phyloP scores from a whole-genome alignment of 64 coral and sea anemone species.

The Platygyra sinensis region DNA sequence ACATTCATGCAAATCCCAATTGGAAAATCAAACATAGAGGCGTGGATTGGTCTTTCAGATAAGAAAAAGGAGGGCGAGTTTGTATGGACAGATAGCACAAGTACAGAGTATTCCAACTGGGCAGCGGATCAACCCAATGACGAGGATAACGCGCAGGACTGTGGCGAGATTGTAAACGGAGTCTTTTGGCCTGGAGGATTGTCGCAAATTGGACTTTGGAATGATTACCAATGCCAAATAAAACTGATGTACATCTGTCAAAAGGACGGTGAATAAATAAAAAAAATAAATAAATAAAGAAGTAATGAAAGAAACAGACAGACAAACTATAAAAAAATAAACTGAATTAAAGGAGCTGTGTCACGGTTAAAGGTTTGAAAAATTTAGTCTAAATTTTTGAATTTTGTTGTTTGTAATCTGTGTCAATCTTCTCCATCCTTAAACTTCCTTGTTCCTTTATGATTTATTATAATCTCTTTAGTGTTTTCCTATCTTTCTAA shows the following conservation, averaged over 20 bases:
- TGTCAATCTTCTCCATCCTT: no score
- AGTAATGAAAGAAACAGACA: no score
- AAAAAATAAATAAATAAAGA: no score
- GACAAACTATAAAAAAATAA: no score
- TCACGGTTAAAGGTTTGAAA: no score
- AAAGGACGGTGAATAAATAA: background rate
- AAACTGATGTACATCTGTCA: background rate
- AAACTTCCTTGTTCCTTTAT: no score
- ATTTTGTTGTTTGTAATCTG: no score
- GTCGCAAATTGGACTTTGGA: constrained; percentile 12
- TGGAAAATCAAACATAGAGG: background rate
- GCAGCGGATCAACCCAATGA: constrained; percentile 1
- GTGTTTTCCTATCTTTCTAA: no score
- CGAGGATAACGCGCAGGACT: background rate
- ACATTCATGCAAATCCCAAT: background rate
- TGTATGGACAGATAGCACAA: background rate
- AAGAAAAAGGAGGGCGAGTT: background rate
- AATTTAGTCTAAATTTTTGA: no score
- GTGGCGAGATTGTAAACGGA: background rate
- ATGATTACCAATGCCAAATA: background rate
- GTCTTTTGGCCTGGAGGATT: constrained; percentile 18
- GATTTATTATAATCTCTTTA: no score
- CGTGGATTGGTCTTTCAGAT: constrained; percentile 8
- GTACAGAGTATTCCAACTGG: background rate
- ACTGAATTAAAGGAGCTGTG: no score